Percentiles rank a stretch among this genome's conserved stretches.
These are phyloP conservation scores for Venustaconcha ellipsiformis DNA, from an alignment of 1,140 invertebrate genomes.

Conservation along the genomic window DNA sequence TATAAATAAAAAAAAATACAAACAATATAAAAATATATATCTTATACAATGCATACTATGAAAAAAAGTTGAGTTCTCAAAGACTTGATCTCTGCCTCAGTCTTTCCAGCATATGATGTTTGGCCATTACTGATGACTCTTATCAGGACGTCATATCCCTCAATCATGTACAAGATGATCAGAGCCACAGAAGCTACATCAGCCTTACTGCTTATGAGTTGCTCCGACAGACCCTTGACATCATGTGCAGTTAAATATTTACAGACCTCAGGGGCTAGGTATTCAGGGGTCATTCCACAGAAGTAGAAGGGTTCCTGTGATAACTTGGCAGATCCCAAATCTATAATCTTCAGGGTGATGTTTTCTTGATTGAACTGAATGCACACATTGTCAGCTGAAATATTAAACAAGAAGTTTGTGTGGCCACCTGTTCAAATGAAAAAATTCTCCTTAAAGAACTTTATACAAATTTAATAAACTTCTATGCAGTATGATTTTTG, in stretches of 20 bases:
- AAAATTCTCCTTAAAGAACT: too few relatives aligned
- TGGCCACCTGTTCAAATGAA: too few relatives aligned
- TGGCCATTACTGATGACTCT: slow-evolving; percentile 21
- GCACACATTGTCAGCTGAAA: slow-evolving; percentile 40
- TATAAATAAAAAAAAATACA: too few relatives aligned
- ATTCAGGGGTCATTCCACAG: slow-evolving; percentile 33
- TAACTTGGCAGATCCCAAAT: slow-evolving; percentile 35
- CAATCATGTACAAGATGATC: slow-evolving; percentile 30
- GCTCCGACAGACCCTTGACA: not conserved
- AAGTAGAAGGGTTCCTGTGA: slow-evolving; percentile 15
- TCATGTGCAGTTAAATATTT: not conserved
- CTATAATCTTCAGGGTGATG: slow-evolving; percentile 24
- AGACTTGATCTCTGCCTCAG: too few relatives aligned
- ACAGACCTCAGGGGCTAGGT: slow-evolving; percentile 36
- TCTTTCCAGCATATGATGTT: slow-evolving; percentile 3
- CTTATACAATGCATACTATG: too few relatives aligned
- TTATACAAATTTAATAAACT: too few relatives aligned
- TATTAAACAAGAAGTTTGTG: slow-evolving; percentile 4
- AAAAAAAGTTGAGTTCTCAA: too few relatives aligned
- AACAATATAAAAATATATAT: too few relatives aligned
- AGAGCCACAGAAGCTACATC: slow-evolving; percentile 35
- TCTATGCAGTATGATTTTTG: too few relatives aligned
- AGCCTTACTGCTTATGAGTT: slow-evolving; percentile 25
- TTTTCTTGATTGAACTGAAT: not conserved
- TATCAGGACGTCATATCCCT: slow-evolving; percentile 20